Evolutionary conservation across 2,888 invertebrate species (phyloP).

Genomic region (Pterostichus niger): DNA sequence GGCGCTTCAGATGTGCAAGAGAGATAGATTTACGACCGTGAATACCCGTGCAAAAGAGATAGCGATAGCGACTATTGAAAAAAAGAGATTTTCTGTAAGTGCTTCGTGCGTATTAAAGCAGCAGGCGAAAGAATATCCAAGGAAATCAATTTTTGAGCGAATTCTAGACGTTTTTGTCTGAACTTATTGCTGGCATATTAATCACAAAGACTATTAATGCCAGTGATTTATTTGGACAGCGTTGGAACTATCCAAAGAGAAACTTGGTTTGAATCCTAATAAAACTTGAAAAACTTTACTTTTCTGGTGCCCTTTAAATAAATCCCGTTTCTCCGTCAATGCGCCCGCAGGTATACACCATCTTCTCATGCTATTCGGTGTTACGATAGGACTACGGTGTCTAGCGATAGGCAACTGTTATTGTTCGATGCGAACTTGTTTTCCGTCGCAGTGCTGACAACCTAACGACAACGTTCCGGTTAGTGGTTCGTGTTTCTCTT

Average conservation of each 20-base stretch:
- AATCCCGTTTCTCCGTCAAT: no score
- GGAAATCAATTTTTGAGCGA: background rate
- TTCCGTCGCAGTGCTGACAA: background rate
- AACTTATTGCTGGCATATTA: background rate
- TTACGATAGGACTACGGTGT: background rate
- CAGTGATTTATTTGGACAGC: no score
- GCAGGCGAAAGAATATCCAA: background rate
- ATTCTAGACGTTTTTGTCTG: background rate
- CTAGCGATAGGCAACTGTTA: no score
- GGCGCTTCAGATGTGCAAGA: constrained; percentile 54
- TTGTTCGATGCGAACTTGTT: background rate
- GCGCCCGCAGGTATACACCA: no score
- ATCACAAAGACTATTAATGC: no score
- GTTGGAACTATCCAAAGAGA: no score
- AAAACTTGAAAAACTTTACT: no score
- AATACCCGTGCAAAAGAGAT: constrained; percentile 1
- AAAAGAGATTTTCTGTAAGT: constrained; percentile 39
- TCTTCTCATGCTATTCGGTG: background rate
- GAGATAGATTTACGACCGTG: constrained; percentile 49
- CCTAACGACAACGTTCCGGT: no score
- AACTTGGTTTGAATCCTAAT: no score
- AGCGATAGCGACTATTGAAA: constrained; percentile 53
- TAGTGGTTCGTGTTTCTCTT: no score
- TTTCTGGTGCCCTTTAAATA: no score
- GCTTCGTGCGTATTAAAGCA: constrained; percentile 43